Evolutionary conservation across 2,797 vertebrate species (phyloP), one percentile per base, ranked within the genome.

Genomic region (Notolabrus celidotus): DNA sequence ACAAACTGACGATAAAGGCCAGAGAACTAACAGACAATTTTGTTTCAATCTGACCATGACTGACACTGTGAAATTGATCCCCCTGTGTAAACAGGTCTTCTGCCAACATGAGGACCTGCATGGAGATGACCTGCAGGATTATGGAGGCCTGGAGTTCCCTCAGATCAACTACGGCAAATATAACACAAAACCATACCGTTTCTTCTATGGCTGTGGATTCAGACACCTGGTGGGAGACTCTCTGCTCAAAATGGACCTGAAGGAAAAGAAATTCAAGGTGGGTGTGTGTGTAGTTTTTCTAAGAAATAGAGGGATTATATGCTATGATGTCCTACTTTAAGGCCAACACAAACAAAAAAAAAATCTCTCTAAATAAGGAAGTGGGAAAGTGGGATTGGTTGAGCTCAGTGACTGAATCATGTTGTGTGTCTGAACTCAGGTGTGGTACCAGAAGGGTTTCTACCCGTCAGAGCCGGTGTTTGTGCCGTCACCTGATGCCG

Each of bases 391-490:
- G n/a, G n/a, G n/a, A n/a, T n/a, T n/a, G n/a, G n/a, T n/a, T n/a
- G n/a, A n/a, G n/a, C 29, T 31, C 31, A 6, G 29, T 31, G 3
- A 31, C 31, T 7, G 31, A 36, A 36, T 34, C 7, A 9, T 33
- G n/a, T 19, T 64, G 51, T 46, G 16, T 41, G 17, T 61, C 45
- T 39, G 33, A 16, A 23, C 51, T 25, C 82, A 99, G 97, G 89
- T 95, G 3, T 99, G 97, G 97, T 58, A 92, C 75, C 92, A 96
- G 92, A 90, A 95, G 55, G 96, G 95, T 22, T 94, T 92, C 89
- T 99, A 94, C 92, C 97, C 97, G 0, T 99, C 97, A 25, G 97
- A 99, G 82, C 97, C 97, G 0, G 88, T 95, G 87, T 99, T 99
- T 92, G 94, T 99, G 67, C 94, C 96, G 0, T 86, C 91, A 22